Base-by-base conservation (phyloP, 2,113 vertebrate genomes). In the Brachypodius melanocephalos region DNA sequence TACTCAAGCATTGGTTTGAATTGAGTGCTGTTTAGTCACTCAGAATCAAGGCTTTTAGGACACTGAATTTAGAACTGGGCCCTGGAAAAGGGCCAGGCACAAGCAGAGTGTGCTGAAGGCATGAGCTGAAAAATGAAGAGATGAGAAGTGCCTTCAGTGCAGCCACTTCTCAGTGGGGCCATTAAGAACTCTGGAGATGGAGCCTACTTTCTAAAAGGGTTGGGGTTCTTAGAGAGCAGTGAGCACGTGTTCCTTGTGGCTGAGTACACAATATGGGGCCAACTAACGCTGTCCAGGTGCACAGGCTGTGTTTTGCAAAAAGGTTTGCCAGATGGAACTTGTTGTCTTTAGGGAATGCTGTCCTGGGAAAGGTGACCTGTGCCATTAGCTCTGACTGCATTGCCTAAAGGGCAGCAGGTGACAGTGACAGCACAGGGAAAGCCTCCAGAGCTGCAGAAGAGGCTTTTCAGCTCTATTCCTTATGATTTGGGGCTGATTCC, bases 241-340 rank as follows among this genome's bases (percentile, higher is more conserved):
- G 3, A 80, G 46, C 3, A 5, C 6, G 0, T 29, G 26, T 45
- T 89, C 59, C 57, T 63, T 1, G 3, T 38, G 42, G 13, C 52
- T 58, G 69, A 65, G 22, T 36, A 17, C 73, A 42, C 31, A 17
- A 24, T 22, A 2, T 54, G 49, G 10, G 48, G 9, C 19, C 59
- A 34, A 1, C 13, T 75, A 17, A 42, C 88, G 52, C 72, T 66
- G 3, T 4, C 14, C 10, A 46, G 38, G n/a, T 25, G 32, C 31
- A 6, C 13, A 24, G 48, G 52, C 49, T 69, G 15, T 85, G 29
- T n/a, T 82, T 36, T 45, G 20, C 31, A 18, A 1, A 76, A 43
- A 58, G 17, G 3, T 43, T 55, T 86, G 82, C 32, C 45, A 74
- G 48, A 8, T 54, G 49, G 61, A 81, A 80, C 32, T 65, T 49